phyloP scores from a whole-genome alignment of 2,113 vertebrate species.

The Lophotis ruficrista region DNA sequence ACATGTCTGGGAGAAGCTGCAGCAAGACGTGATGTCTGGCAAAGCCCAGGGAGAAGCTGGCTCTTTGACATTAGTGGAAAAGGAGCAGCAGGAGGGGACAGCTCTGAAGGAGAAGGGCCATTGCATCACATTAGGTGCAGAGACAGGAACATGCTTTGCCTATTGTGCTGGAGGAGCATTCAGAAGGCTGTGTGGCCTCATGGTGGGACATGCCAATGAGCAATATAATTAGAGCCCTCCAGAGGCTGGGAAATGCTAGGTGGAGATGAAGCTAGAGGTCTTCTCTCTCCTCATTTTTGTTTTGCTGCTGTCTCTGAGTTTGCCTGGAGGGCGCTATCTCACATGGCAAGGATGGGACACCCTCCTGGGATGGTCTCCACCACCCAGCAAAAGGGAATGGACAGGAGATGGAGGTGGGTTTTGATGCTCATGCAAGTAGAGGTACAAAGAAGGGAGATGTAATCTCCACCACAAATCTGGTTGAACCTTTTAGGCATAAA shows the following conservation, averaged over 20 bases:
- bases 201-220: background rate
- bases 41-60: background rate
- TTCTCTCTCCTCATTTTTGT: background rate
- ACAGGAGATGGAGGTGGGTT: background rate
- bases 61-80: rapidly evolving
- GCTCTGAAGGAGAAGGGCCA: background rate
- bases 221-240: background rate
- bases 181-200: background rate
- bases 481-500: background rate
- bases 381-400: rapidly evolving
- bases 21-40: background rate
- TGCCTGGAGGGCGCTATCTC: background rate
- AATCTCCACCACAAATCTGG: background rate
- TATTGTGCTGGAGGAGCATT: background rate
- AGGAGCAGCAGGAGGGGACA: background rate
- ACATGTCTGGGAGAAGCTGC: background rate
- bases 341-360: background rate
- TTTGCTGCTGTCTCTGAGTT: background rate
- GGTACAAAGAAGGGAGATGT: background rate
- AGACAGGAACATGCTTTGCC: background rate
- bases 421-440: background rate
- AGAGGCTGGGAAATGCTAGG: background rate
- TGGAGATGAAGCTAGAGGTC: background rate
- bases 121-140: background rate
- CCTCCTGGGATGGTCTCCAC: background rate